phyloP scores from a whole-genome alignment of 2,797 vertebrate genomes.

The Miichthys miiuy region DNA sequence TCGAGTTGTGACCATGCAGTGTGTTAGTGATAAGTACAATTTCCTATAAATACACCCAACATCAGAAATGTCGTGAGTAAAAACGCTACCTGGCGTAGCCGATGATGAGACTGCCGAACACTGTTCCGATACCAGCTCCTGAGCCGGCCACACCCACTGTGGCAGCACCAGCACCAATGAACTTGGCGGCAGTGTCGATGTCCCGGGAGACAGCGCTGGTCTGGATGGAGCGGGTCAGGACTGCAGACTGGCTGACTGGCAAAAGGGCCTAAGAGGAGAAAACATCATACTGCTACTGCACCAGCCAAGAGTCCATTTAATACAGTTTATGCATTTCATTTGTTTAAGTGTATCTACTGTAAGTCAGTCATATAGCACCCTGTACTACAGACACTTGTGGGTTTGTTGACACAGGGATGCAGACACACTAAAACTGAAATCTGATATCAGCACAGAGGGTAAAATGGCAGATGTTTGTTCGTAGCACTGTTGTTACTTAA shows the following conservation, averaged over 20 bases:
- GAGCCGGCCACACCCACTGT: conserved; percentile 97
- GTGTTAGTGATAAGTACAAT: too few species aligned
- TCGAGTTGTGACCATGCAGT: too few species aligned
- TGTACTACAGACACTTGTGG: background rate
- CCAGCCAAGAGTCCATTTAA: background rate
- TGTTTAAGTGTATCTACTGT: background rate
- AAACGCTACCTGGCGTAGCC: conserved; percentile 92
- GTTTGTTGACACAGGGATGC: background rate
- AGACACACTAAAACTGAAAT: background rate
- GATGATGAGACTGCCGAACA: conserved; percentile 97
- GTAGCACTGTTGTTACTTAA: background rate
- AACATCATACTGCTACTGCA: background rate
- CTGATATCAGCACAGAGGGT: background rate
- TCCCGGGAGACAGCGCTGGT: conserved; percentile 88
- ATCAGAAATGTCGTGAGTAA: too few species aligned
- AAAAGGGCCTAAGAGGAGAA: conserved; percentile 67
- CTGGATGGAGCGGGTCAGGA: conserved; percentile 86
- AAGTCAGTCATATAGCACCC: background rate
- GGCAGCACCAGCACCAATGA: conserved; percentile 96
- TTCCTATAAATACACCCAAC: too few species aligned
- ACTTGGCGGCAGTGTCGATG: conserved; percentile 96
- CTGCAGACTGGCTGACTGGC: conserved; percentile 72
- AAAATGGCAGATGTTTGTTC: background rate
- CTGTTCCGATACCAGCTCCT: conserved; percentile 94
- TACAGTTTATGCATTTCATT: background rate